Base-by-base conservation (phyloP, 2,113 vertebrate species). In the Rhabdomys dilectus region DNA sequence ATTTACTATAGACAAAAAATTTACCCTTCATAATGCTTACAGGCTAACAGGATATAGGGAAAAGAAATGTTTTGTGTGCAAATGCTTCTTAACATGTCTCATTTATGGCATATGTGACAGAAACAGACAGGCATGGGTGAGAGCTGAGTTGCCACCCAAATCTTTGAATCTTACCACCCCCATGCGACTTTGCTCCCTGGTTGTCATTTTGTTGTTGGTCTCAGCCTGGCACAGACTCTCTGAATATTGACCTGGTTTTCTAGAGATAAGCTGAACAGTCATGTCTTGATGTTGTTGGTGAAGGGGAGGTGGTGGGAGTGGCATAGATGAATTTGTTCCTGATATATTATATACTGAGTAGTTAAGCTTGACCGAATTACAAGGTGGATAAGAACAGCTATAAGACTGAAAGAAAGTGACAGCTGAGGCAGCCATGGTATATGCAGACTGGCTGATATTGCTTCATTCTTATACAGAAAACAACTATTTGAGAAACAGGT, bases 381-480 rank as follows among this genome's bases (percentile, higher is more conserved):
- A 29, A 26, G 73, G 39, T 45, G n/a, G 36, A 11, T 62, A 39
- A 87, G 73, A 94, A 91, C 9, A 68, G 31, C 60, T 89, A 2
- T 48, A 72, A 95, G 21, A 82, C 3, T 72, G 21, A 76, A 95
- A 92, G 48, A 76, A 75, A 12, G 58, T 81, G 62, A 92, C 31
- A 96, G 34, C 24, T 21, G 19, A 21, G 29, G 16, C 31, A 96
- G 72, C 36, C 81, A 78, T 19, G 53, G 16, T 75, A 51, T 17
- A 34, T 81, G 3, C 87, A 93, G 45, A 62, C 77, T 81, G 5
- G 2, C 51, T 73, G 16, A 39, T 72, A 1, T 84, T 24, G 78
- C 39, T 84, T 56, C 31, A 66, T 93, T 76, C 45, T 95, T 91
- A 68, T 31, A 29, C 17, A 76, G 12, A 88, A 88, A 78, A 94